A percentile compares a stretch with the other conserved stretches of the same genome.
Conservation (phyloP, 2,113 vertebrate species). For the Syngnathus typhle region DNA sequence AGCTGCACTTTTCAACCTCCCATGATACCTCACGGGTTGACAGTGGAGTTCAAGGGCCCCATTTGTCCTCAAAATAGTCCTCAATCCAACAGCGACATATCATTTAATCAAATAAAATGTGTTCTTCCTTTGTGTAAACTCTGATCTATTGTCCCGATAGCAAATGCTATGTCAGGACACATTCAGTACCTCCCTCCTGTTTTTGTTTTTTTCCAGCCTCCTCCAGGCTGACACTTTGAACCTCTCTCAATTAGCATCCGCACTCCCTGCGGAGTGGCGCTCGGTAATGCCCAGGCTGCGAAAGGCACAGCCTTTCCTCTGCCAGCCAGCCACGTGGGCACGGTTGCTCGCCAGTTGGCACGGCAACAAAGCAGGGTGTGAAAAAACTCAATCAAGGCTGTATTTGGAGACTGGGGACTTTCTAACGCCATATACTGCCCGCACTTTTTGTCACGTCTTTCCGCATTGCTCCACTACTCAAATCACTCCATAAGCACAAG, state of each 20-base stretch:
- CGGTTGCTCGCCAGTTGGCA: slow-evolving; percentile 43
- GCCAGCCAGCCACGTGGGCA: slow-evolving; percentile 39
- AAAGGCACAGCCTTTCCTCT: slow-evolving; percentile 25
- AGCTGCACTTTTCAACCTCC: slow-evolving; percentile 40
- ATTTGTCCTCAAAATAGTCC: slow-evolving; percentile 45
- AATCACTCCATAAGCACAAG: slow-evolving; percentile 58
- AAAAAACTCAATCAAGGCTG: slow-evolving; percentile 30
- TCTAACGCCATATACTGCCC: background rate
- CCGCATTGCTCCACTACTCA: slow-evolving; percentile 45
- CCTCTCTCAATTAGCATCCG: slow-evolving; percentile 31
- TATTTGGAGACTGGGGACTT: slow-evolving; percentile 1
- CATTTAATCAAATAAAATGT: slow-evolving; percentile 3
- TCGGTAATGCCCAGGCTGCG: slow-evolving; percentile 46
- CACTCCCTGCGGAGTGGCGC: slow-evolving; percentile 41
- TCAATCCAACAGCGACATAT: slow-evolving; percentile 23
- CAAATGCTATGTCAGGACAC: slow-evolving; percentile 10
- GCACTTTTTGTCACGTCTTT: slow-evolving; percentile 23
- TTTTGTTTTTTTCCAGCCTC: background rate
- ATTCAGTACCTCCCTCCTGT: slow-evolving; percentile 2
- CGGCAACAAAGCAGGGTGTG: slow-evolving; percentile 15
- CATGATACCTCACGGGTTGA: slow-evolving; percentile 37
- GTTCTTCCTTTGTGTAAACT: background rate
- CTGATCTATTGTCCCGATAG: slow-evolving; percentile 15
- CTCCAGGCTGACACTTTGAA: slow-evolving; percentile 12
- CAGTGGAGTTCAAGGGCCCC: slow-evolving; percentile 26